Evolutionary conservation across 2,888 invertebrate genomes (phyloP), one percentile per base, ranked within the genome.

Genomic region (Leptinotarsa tumamoca): DNA sequence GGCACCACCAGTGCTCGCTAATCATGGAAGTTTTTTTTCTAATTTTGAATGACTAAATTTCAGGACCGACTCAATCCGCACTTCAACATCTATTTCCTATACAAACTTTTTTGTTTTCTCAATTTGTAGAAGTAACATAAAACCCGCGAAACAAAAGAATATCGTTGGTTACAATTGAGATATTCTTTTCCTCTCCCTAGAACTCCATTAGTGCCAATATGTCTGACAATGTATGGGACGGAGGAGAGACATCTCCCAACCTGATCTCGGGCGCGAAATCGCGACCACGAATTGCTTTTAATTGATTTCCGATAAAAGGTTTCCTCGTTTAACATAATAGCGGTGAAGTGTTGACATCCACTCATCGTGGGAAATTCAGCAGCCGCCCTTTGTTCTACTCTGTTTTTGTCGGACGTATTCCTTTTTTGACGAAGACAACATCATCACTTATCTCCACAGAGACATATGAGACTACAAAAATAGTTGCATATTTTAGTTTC

Each of bases 241-340:
- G 63, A 13, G 5, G 43, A 27, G 21, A 49, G 23, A 23, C 51
- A 49, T 54, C 27, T 68, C 17, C 68, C 68, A 23, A 21, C 50
- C 70, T 70, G 70, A 70, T 70, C 70, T 58, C 70, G 58, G 70
- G 49, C 58, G 49, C 70, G 58, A 70, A 70, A 70, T 58, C 86
- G 82, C 85, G 86, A 87, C 87, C 87, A 86, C 85, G 87, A 87
- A 86, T 87, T 86, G 86, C 88, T 87, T 87, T 87, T 88, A 88
- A 88, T 88, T 88, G 88, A 88, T 88, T 88, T 88, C 86, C 88
- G 86, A 88, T 88, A 88, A 87, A 88, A 88, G 87, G 87, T 88
- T 87, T 86, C 85, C 84, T 77, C 87, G 86, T 88, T 88, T 87
- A 86, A 86, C 86, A 87, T 87, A 88, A 87, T 88, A 87, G 88